These are phyloP conservation scores for Cryptoleucopteryx plumbea DNA, from an alignment of 2,113 vertebrate genomes.

Conservation along the genomic window DNA sequence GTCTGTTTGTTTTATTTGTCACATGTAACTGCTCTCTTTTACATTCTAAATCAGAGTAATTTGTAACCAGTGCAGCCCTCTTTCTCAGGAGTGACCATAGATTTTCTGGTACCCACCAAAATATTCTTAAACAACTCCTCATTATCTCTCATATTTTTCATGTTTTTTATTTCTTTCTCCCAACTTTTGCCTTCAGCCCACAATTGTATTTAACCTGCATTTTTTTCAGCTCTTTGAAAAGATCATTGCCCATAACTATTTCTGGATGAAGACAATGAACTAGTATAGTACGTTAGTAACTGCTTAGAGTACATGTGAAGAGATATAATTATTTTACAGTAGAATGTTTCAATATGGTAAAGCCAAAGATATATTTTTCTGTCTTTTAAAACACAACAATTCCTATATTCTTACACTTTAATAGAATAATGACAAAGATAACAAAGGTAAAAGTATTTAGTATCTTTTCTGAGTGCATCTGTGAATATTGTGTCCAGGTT, in stretches of 20 bases:
- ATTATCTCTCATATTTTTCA: neutral
- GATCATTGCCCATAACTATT: neutral
- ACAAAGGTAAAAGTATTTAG: neutral
- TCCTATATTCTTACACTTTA: neutral
- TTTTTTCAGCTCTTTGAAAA: neutral
- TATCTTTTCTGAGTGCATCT: neutral
- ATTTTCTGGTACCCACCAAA: neutral
- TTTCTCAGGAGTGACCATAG: neutral
- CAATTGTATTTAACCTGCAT: neutral
- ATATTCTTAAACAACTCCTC: neutral
- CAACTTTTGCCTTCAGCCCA: neutral
- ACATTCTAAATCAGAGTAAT: neutral
- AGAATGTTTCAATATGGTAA: neutral
- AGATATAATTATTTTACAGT: neutral
- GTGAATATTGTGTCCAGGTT: neutral
- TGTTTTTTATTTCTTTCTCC: neutral
- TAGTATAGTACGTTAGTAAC: neutral
- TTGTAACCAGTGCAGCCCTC: neutral
- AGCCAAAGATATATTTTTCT: neutral
- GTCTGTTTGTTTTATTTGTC: neutral
- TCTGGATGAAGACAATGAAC: neutral
- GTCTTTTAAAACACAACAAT: neutral
- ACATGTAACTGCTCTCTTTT: neutral
- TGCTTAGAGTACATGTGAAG: neutral
- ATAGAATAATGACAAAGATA: neutral